Evolutionary conservation across 2,888 invertebrate species (phyloP), one percentile per base, ranked within the genome.

Genomic region (Tiliacea aurago): DNA sequence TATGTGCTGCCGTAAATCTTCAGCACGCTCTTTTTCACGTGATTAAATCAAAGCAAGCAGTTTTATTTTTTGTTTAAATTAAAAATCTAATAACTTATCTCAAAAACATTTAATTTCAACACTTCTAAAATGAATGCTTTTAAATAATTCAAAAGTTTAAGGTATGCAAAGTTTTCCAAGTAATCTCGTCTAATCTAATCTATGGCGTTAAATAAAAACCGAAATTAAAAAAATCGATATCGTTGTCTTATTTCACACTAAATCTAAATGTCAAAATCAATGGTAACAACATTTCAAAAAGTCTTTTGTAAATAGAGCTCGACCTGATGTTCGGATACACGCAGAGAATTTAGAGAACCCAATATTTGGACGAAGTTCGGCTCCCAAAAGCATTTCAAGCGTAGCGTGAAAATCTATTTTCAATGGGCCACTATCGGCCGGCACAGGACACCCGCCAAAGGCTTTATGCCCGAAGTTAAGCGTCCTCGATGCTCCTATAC

Each of bases 361-460:
- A 92, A 94, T 94, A 92, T 95, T 95, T 95, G 90, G 89, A 91
- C 92, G 87, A 95, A 96, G 94, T 95, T 95, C 78, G 85, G 77
- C 91, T 89, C 91, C 93, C 91, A 84, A 91, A 92, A 92, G 90
- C 91, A 89, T 90, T 91, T 90, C 86, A 89, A 91, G 91, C 91
- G 94, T 91, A 93, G 95, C 95, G 95, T 95, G 96, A 94, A 95
- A 95, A 96, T 96, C 96, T 95, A 96, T 95, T 96, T 96, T 95
- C 94, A 95, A 96, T 96, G 95, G 93, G 85, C 95, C 94, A 94
- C 95, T 95, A 96, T 96, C 96, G 95, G 94, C 89, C 91, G 90
- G 90, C 91, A 90, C 94, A 94, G 94, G 93, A 93, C 94, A 93
- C 93, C 89, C 90, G 90, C 91, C 93, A 90, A 93, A 94, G 93